These are phyloP conservation scores for Caloenas nicobarica DNA, from an alignment of 2,113 vertebrate genomes.

Conservation along the genomic window DNA sequence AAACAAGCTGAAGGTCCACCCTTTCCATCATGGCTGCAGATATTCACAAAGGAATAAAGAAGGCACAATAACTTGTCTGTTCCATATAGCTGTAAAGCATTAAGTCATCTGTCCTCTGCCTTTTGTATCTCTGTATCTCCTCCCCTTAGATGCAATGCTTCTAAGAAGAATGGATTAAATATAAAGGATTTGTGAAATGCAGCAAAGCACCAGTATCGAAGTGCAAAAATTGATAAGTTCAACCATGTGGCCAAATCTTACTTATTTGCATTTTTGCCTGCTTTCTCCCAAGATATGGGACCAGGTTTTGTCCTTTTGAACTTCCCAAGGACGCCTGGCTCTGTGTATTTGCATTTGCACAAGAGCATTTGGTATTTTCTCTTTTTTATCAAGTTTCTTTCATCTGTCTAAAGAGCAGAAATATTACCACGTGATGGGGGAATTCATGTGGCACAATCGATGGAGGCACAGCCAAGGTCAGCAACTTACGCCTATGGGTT, in stretches of 20 bases:
- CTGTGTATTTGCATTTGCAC: neutral
- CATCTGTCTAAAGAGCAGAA: neutral
- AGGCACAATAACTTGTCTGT: neutral
- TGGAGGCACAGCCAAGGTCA: neutral
- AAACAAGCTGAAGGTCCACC: neutral
- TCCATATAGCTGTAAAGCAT: neutral
- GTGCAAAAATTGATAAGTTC: neutral
- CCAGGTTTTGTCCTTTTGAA: neutral
- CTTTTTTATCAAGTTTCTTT: neutral
- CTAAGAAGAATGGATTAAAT: neutral
- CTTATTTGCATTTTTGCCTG: neutral
- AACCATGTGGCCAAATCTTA: neutral
- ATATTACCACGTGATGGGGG: neutral
- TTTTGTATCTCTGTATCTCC: neutral
- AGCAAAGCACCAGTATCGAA: neutral
- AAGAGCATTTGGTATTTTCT: neutral
- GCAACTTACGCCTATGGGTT: neutral
- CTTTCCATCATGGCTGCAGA: neutral
- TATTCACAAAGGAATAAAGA: neutral
- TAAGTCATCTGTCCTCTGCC: neutral
- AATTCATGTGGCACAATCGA: fast-evolving
- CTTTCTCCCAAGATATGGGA: neutral
- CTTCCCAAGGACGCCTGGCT: neutral
- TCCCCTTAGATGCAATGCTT: neutral
- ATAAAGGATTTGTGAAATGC: neutral